These are phyloP conservation scores for Dilophus febrilis DNA, from an alignment of 2,888 invertebrate species.

Conservation along the genomic window DNA sequence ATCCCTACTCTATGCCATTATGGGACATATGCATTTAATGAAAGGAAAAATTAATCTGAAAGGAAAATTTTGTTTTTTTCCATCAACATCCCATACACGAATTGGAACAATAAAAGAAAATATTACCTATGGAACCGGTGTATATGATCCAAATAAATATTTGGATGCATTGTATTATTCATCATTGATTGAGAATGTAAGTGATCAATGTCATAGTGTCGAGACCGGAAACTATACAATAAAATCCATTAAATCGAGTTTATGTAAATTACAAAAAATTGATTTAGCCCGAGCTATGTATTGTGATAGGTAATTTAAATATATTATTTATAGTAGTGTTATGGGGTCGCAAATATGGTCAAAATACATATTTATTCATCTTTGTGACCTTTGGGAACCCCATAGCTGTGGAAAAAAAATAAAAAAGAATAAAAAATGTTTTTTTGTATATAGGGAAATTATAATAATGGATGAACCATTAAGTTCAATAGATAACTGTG, in stretches of 20 bases:
- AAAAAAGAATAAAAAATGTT: too few relatives aligned
- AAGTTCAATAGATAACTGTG: constrained; percentile 2
- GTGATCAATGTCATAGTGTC: neutral
- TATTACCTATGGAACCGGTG: constrained; percentile 6
- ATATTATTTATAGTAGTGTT: neutral
- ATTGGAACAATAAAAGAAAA: constrained; percentile 6
- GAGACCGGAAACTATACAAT: constrained; percentile 1
- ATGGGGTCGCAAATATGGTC: too few relatives aligned
- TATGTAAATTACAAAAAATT: constrained; percentile 6
- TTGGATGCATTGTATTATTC: neutral
- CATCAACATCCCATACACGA: constrained; percentile 4
- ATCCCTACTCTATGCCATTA: constrained; percentile 7
- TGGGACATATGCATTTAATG: constrained; percentile 7
- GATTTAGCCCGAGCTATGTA: constrained; percentile 8
- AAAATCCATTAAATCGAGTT: constrained; percentile 4
- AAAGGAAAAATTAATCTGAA: constrained; percentile 5
- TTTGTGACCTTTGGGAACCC: too few relatives aligned
- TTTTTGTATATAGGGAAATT: constrained; percentile 6
- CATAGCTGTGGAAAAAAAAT: too few relatives aligned
- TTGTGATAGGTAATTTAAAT: constrained; percentile 3
- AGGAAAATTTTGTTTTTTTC: constrained; percentile 8
- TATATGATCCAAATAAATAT: constrained; percentile 1
- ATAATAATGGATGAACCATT: constrained; percentile 9
- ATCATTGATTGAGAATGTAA: too few relatives aligned
- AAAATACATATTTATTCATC: too few relatives aligned